Base-by-base conservation (phyloP, 2,113 vertebrate species). In the Glareola pratincola region DNA sequence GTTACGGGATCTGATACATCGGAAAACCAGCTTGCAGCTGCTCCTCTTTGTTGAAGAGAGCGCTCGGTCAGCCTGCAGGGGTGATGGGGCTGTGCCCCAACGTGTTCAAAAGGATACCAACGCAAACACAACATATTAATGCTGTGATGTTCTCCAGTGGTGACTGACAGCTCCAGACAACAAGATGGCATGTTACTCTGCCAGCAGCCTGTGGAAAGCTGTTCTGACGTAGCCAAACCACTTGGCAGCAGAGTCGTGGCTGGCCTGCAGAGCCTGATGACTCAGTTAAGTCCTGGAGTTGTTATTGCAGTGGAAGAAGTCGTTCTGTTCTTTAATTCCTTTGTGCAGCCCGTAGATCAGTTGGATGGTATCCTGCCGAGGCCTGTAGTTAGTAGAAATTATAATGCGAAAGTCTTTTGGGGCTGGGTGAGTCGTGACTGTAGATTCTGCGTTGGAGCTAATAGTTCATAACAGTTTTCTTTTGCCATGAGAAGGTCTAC, bases 251-350 rank as follows among this genome's bases (percentile, higher is more conserved):
- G 76, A 85, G 76, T 77, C 3, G 5, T 26, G 91, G 94, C 96
- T 95, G 94, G 94, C 94, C 88, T 5, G 1, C 76, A 29, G 68
- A 3, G 34, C 64, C 91, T 80, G 80, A 84, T 96, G 96, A 96
- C 92, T 97, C 96, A 96, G 57, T 96, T 4, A 26, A 93, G 88
- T 94, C 83, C 85, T 77, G 76, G 66, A 96, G 90, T 71, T 93
- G 88, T 97, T 96, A 78, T 56, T 95, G 92, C 90, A 45, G 50
- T 87, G 83, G 93, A 96, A 97, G 89, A 54, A 94, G 53, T 67
- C 22, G 9, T 96, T 94, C 95, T 96, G 92, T 94, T 96, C 89
- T 96, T 91, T 83, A 73, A 76, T 95, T 96, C 96, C 85, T 94
- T 93, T 72, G 82, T 78, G 41, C 75, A 86, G 82, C 77, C 39